Evolutionary conservation across 2,113 vertebrate species (phyloP).

Genomic region (Sinocyclocheilus rhinocerous): DNA sequence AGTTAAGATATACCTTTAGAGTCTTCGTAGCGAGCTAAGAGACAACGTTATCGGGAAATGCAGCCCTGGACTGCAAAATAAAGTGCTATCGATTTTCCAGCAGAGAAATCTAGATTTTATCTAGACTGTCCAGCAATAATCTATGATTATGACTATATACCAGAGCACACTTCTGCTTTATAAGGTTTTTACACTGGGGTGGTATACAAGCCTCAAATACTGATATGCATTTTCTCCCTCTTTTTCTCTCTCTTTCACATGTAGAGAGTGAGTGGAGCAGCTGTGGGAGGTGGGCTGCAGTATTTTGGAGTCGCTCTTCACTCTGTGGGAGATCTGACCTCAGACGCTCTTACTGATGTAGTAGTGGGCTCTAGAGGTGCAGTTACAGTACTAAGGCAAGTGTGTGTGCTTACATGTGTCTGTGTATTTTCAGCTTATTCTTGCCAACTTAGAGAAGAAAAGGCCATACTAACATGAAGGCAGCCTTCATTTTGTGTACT

Average conservation of each 20-base stretch:
- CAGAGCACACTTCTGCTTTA: background rate
- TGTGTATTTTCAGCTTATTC: background rate
- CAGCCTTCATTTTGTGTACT: too few species aligned
- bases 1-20: too few species aligned
- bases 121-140: background rate
- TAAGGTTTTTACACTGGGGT: too few species aligned
- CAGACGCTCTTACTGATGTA: conserved; percentile 59
- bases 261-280: conserved; percentile 54
- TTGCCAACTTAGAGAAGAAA: background rate
- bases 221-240: too few species aligned
- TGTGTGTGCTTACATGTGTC: background rate
- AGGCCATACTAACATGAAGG: background rate
- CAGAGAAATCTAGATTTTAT: background rate
- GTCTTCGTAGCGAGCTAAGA: too few species aligned
- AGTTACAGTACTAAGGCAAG: conserved; percentile 56
- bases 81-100: too few species aligned
- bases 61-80: too few species aligned
- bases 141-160: background rate
- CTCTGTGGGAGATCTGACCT: conserved; percentile 58
- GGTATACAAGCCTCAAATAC: too few species aligned
- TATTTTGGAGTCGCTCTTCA: conserved; percentile 60
- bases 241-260: background rate
- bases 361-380: conserved; percentile 58
- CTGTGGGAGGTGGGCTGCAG: conserved; percentile 12
- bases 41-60: too few species aligned